Base-by-base conservation (phyloP, 1,140 invertebrate species). In the Parapsyche elsis region DNA sequence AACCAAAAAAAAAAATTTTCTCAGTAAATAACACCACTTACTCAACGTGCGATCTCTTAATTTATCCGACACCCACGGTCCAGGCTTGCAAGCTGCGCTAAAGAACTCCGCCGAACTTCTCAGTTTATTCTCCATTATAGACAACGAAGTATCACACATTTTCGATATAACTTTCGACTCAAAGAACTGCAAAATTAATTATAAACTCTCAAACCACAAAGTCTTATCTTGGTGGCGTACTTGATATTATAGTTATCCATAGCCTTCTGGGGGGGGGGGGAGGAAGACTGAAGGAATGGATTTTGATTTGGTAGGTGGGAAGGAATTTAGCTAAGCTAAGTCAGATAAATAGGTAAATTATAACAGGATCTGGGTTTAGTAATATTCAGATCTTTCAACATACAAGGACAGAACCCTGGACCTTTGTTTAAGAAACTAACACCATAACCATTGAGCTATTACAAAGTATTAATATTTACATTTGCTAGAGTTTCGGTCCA, bases 81-180 rank as follows among this genome's bases (percentile, higher is more conserved):
- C 95, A 26, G 95, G 92, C 81, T 95, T 94, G 85, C 95, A 97
- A 5, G 94, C 93, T 9, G 90, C 87, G 16, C 91, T 90, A 86
- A 97, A 96, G 86, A 91, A 95, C 64, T 90, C 86, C 0, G 94
- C 91, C 0, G 93, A 88, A 0, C 92, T 90, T 44, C 91, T 91
- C 23, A 96, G 89, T 71, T 92, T 89, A 86, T 95, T 94, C 86
- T 95, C 94, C 0, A 91, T 89, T 0, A 95, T 84, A 0, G 94
- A 93, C 24, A 93, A 85, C 0, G 89, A 85, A 0, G 90, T 86
- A 82, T 94, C 89, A 82, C 95, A 96, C 7, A 91, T 88, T 76
- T 91, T 90, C 0, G 91, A 87, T 26, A 96, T 91, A 53, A 95
- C 87, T 26, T 91, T 88, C 0, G 93, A 91, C 82, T 95, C 94